Evolutionary conservation across 2,113 vertebrate species (phyloP), one percentile per base, ranked within the genome.

Genomic region (Toxotes jaculatrix): DNA sequence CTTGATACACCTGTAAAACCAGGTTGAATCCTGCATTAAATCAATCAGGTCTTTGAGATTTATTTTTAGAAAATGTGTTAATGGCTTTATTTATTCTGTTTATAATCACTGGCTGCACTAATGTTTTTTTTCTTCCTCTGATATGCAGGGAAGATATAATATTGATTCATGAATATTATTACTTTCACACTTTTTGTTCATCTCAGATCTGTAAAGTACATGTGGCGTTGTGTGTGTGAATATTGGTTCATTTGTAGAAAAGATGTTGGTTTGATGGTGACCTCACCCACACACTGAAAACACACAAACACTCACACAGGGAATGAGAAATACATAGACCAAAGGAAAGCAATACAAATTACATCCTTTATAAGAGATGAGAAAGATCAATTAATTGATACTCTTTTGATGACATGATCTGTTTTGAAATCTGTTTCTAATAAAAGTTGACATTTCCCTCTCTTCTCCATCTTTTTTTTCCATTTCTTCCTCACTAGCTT

Each of bases 351-450:
- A 62, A 74, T 84, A 77, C 62, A 69, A 92, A 87, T 88, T 57
- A 67, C 67, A 55, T 62, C 87, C 83, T 80, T 84, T 56, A 86
- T 79, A 87, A 92, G 17, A 80, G 36, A 72, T 80, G 13, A 76
- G 14, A 27, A 38, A 71, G 71, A 80, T 76, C 59, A 64, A 74
- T 79, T 74, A 80, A 70, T 59, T 84, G 71, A 75, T 78, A 43
- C 19, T 53, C 51, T 34, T 65, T 73, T 55, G 43, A 83, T 60
- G 65, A 47, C 64, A 62, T n/a, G 55, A 27, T 67, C 47, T 42
- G 65, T 60, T 76, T 51, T 78, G 55, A 78, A 68, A 73, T 84
- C 68, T 42, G 80, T 75, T 84, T 84, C 70, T 79, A 63, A 74
- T 51, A 61, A 42, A 71, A 61, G 21, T 70, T 87, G 90, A 32